These are phyloP conservation scores for Temnopleurus reevesii DNA, from an alignment of 53 echinoderm and acorn worm species.

Conservation along the genomic window DNA sequence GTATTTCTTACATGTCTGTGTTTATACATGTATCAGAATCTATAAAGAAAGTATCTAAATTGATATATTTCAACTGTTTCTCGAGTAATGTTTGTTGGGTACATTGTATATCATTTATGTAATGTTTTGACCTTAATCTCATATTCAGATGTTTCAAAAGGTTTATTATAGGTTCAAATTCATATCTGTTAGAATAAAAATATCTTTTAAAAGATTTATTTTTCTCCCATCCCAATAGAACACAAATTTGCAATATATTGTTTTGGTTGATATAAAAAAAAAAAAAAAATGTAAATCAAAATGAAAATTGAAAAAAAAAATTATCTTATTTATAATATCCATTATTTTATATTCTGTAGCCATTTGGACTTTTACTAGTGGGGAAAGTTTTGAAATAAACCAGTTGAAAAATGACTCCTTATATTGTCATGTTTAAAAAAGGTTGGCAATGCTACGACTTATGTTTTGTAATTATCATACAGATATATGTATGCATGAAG, in stretches of 20 bases:
- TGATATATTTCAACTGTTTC: not conserved
- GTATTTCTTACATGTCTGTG: not conserved
- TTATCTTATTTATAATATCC: too few species aligned
- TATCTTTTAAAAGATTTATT: too few species aligned
- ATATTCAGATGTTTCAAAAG: not conserved
- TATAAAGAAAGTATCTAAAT: not conserved
- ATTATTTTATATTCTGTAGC: not conserved
- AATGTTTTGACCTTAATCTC: not conserved
- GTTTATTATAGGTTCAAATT: not conserved
- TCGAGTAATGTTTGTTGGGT: not conserved
- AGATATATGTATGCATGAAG: not conserved
- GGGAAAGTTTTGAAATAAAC: not conserved
- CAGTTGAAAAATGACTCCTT: too few species aligned
- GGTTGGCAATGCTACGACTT: not conserved
- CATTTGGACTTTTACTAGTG: not conserved
- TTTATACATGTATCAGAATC: not conserved
- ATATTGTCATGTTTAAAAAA: not conserved
- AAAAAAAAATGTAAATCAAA: too few species aligned
- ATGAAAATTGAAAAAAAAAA: not conserved
- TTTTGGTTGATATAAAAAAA: too few species aligned
- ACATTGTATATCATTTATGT: not conserved
- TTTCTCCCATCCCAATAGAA: too few species aligned
- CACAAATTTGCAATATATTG: too few species aligned
- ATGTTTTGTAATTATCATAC: not conserved
- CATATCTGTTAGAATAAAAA: not conserved